Percentiles rank a stretch among this genome's conserved stretches.
These are phyloP conservation scores for Slavum lentiscoides DNA, from an alignment of 2,888 invertebrate genomes.

Conservation along the genomic window DNA sequence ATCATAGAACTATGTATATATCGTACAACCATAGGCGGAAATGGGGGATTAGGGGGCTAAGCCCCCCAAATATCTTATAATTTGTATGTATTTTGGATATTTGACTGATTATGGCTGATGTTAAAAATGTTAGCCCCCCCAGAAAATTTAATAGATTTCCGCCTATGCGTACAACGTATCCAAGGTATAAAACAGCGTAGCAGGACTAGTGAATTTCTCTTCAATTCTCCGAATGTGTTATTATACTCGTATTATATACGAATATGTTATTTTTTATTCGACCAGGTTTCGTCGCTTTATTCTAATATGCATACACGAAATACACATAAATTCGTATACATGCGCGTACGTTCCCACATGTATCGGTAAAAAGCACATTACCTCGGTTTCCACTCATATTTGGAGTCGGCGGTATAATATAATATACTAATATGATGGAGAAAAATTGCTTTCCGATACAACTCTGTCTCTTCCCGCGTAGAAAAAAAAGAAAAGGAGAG, in stretches of 20 bases:
- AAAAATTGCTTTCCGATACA: slow-evolving; percentile 30
- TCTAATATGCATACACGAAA: not conserved
- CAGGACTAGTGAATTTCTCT: slow-evolving; percentile 1
- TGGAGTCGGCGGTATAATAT: not conserved
- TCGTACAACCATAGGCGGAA: too few species aligned
- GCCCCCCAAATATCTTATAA: too few species aligned
- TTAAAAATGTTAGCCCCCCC: too few species aligned
- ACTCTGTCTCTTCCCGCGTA: not conserved
- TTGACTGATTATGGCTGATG: too few species aligned
- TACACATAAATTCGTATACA: not conserved
- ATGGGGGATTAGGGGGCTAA: too few species aligned
- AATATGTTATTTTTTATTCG: slow-evolving; percentile 16
- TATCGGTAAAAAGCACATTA: slow-evolving; percentile 19
- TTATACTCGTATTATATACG: not conserved
- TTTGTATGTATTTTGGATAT: too few species aligned
- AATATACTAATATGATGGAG: not conserved
- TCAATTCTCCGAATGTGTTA: not conserved
- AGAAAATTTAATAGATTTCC: too few species aligned
- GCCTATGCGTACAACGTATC: too few species aligned
- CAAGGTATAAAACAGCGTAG: too few species aligned
- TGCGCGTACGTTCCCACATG: slow-evolving; percentile 4
- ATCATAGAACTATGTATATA: too few species aligned
- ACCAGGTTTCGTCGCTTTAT: slow-evolving; percentile 11
- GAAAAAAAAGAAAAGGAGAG: not conserved
- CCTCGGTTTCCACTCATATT: not conserved